Conservation (phyloP, 2,888 invertebrate species). For the Pelosia muscerda region DNA sequence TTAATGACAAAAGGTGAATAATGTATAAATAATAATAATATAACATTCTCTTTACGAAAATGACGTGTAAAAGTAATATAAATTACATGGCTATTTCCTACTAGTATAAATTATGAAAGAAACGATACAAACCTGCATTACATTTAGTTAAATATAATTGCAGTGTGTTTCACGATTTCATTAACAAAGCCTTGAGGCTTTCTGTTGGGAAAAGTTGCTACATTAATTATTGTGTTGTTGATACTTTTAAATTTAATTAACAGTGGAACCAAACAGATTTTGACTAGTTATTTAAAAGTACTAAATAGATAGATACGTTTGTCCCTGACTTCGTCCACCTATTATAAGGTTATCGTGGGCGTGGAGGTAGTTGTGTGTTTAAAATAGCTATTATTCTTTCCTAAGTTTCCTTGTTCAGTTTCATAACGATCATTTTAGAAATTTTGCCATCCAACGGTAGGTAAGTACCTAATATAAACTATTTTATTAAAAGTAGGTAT, state of each 20-base stretch:
- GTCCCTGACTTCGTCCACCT: background rate
- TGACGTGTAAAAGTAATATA: background rate
- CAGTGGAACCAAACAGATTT: background rate
- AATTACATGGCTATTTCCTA: background rate
- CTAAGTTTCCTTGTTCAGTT: background rate
- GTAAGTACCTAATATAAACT: no score
- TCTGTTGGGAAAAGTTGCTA: slow-evolving; percentile 27
- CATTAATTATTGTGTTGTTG: slow-evolving; percentile 21
- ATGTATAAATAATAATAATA: background rate
- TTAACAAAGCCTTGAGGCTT: slow-evolving; percentile 37
- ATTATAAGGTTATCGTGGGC: background rate
- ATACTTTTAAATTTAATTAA: background rate
- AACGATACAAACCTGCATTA: background rate
- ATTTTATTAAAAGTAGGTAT: no score
- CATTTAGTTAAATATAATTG: slow-evolving; percentile 20
- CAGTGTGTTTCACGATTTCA: slow-evolving; percentile 34
- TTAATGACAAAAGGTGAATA: background rate
- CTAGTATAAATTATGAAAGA: background rate
- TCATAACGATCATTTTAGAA: background rate
- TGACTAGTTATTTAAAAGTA: background rate
- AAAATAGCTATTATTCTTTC: background rate
- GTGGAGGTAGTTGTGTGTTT: background rate
- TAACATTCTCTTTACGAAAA: background rate
- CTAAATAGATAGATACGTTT: background rate
- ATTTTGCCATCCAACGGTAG: background rate